Evolutionary conservation across 2,797 vertebrate species (phyloP).

Genomic region (Bovichtus diacanthus): DNA sequence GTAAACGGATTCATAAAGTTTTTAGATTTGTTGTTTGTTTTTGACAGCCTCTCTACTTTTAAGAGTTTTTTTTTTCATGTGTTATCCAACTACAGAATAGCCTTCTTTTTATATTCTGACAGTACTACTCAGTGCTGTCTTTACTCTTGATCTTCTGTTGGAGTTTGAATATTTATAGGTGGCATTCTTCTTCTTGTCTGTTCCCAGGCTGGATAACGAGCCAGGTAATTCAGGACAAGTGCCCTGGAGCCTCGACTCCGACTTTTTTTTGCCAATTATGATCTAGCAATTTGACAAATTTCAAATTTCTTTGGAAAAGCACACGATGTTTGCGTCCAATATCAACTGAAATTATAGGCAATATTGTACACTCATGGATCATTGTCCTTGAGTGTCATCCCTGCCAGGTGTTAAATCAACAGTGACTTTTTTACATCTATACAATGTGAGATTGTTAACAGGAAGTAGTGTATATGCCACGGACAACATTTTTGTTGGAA

Average conservation of each 20-base stretch:
- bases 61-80: neutral
- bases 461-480: too few species aligned
- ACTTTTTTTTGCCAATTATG: neutral
- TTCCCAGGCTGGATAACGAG: neutral
- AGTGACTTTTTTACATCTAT: neutral
- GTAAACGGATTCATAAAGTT: neutral
- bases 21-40: neutral
- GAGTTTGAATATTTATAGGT: neutral
- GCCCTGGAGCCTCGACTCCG: neutral
- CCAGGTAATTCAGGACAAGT: neutral
- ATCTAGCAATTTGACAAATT: neutral
- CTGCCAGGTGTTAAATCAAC: neutral
- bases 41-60: neutral
- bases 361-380: too few species aligned
- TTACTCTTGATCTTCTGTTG: neutral
- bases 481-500: too few species aligned
- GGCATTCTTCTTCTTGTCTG: neutral
- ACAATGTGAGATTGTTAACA: neutral
- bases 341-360: neutral
- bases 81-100: neutral
- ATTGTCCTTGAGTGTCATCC: too few species aligned
- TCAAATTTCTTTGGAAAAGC: neutral
- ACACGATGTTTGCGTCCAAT: too few species aligned
- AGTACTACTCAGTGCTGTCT: neutral
- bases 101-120: neutral